These are phyloP conservation scores for Probaryconus sp. DNA, from an alignment of 1,140 invertebrate genomes.

Conservation along the genomic window DNA sequence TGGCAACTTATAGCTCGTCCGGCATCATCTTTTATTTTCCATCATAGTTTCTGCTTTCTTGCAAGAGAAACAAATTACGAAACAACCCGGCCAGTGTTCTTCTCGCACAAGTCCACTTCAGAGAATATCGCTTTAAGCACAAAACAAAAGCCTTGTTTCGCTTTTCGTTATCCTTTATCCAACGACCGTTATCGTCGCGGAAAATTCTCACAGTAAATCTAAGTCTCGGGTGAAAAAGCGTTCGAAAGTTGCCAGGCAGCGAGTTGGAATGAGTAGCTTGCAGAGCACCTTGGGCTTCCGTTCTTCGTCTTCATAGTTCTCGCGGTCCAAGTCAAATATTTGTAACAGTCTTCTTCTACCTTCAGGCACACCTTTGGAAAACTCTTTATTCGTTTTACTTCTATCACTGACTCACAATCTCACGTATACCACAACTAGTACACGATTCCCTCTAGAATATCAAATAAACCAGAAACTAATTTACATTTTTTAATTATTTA, in stretches of 20 bases:
- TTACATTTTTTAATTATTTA: slow-evolving; percentile 21
- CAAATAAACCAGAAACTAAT: slow-evolving; percentile 10
- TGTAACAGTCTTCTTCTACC: slow-evolving; percentile 46
- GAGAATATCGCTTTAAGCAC: slow-evolving; percentile 41
- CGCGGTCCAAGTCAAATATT: slow-evolving; percentile 62
- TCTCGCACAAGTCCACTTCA: slow-evolving; percentile 21
- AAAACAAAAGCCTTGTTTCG: slow-evolving; percentile 50
- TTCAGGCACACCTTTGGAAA: slow-evolving; percentile 39
- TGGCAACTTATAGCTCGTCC: slow-evolving; percentile 20
- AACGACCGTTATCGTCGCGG: slow-evolving; percentile 36
- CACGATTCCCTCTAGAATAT: neutral
- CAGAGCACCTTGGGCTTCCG: slow-evolving; percentile 28
- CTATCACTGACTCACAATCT: slow-evolving; percentile 6
- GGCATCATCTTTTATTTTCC: slow-evolving; percentile 21
- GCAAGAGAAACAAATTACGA: slow-evolving; percentile 39
- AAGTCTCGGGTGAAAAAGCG: slow-evolving; percentile 39
- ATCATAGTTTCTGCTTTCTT: slow-evolving; percentile 25
- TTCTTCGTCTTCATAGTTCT: slow-evolving; percentile 36
- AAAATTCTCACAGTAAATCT: slow-evolving; percentile 55
- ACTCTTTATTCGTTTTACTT: slow-evolving; percentile 37
- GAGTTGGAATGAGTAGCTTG: slow-evolving; percentile 52
- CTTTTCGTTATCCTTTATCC: slow-evolving; percentile 45
- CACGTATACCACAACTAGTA: slow-evolving; percentile 3
- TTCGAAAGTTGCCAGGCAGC: slow-evolving; percentile 51
- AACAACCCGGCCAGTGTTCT: slow-evolving; percentile 29